Percentiles rank a stretch among this genome's conserved stretches.
Conservation (phyloP, 2,797 vertebrate species). For the Lacerta bilineata region DNA sequence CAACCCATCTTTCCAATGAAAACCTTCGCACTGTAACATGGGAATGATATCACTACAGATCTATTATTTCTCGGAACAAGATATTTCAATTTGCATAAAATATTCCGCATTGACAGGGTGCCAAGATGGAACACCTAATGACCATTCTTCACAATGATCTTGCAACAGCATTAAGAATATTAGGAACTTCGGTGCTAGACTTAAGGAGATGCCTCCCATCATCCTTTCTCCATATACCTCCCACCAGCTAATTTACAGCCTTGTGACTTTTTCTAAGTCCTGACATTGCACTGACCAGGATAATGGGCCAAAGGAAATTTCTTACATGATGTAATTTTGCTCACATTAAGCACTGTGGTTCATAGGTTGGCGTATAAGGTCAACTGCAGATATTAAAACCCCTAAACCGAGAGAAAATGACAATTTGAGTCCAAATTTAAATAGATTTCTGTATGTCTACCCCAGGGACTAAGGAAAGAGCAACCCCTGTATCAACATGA, state of each 20-base stretch:
- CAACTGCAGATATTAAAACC: constrained; percentile 67
- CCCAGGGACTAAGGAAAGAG: constrained; percentile 43
- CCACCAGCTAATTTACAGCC: constrained; percentile 65
- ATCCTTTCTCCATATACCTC: constrained; percentile 49
- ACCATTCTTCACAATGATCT: constrained; percentile 71
- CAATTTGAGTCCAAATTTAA: constrained; percentile 74
- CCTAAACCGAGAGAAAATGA: constrained; percentile 67
- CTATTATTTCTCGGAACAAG: constrained; percentile 85
- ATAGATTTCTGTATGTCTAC: constrained; percentile 58
- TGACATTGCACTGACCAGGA: constrained; percentile 64
- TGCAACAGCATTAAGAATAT: constrained; percentile 65
- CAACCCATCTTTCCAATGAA: constrained; percentile 78
- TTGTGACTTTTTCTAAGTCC: constrained; percentile 58
- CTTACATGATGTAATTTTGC: constrained; percentile 76
- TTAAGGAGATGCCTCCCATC: constrained; percentile 50
- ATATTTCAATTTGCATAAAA: constrained; percentile 84
- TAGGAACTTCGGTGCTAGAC: constrained; percentile 60
- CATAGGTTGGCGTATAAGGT: constrained; percentile 73
- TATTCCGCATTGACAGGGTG: constrained; percentile 80
- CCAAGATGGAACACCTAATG: constrained; percentile 78
- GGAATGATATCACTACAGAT: constrained; percentile 79
- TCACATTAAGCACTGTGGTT: constrained; percentile 68
- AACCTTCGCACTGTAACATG: constrained; percentile 75
- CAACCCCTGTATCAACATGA: constrained; percentile 28
- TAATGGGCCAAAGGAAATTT: constrained; percentile 75